A percentile compares a stretch with the other conserved stretches of the same genome.
These are phyloP conservation scores for Hermodice carunculata DNA, from an alignment of 2,888 invertebrate species.

Conservation along the genomic window DNA sequence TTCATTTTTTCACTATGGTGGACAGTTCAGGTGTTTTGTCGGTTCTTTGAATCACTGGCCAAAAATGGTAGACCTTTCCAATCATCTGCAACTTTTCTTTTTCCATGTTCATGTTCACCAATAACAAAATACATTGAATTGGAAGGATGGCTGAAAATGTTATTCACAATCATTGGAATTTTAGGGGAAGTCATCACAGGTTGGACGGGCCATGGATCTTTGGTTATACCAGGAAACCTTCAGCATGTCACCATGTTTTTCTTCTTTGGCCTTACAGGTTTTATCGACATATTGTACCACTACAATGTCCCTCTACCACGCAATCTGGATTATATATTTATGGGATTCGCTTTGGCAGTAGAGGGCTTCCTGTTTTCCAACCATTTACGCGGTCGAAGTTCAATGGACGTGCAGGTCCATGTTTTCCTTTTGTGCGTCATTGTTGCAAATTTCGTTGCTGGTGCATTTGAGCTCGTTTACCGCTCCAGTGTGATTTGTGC, in stretches of 20 bases:
- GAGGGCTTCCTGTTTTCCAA: constrained; percentile 72
- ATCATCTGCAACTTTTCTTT: constrained; percentile 27
- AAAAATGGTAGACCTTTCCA: constrained; percentile 39
- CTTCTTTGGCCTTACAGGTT: constrained; percentile 71
- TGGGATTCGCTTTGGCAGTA: constrained; percentile 68
- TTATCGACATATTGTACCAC: constrained; percentile 69
- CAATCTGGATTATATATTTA: constrained; percentile 70
- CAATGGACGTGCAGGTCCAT: constrained; percentile 69
- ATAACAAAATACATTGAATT: constrained; percentile 41
- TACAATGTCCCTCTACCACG: constrained; percentile 65
- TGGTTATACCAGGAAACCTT: constrained; percentile 69
- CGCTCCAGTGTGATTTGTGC: constrained; percentile 65
- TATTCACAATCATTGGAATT: constrained; percentile 56
- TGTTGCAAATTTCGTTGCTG: constrained; percentile 57
- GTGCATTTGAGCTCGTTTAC: constrained; percentile 67
- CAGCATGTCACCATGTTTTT: constrained; percentile 73
- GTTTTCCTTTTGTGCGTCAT: constrained; percentile 70
- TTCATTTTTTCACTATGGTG: constrained; percentile 62
- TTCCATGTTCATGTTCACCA: constrained; percentile 48
- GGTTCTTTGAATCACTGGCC: constrained; percentile 50
- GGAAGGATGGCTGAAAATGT: constrained; percentile 58
- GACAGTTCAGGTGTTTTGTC: constrained; percentile 52
- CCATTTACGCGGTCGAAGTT: constrained; percentile 71
- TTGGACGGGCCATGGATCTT: constrained; percentile 62
- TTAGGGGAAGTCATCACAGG: constrained; percentile 66